Percentiles rank a stretch among this genome's conserved stretches.
These are phyloP conservation scores for Frankliniella intonsa DNA, from an alignment of 2,888 invertebrate genomes.

Conservation along the genomic window DNA sequence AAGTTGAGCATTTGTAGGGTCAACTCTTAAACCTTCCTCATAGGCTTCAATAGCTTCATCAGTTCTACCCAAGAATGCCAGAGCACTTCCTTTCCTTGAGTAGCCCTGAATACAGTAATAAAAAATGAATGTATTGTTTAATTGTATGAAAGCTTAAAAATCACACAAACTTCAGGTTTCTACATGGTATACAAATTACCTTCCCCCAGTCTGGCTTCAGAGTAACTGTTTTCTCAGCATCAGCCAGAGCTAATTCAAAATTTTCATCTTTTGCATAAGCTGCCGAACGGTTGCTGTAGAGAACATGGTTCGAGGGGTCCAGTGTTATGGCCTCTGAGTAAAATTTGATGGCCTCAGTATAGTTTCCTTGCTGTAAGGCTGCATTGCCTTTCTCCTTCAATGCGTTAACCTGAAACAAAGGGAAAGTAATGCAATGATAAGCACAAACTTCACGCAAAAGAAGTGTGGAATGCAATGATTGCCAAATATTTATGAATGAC, in stretches of 20 bases:
- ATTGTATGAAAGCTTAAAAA: neutral
- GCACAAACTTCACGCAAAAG: neutral
- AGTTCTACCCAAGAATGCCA: slow-evolving; percentile 67
- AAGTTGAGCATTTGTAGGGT: slow-evolving; percentile 68
- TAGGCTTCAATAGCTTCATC: slow-evolving; percentile 75
- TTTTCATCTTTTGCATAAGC: slow-evolving; percentile 78
- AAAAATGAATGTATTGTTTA: slow-evolving; percentile 12
- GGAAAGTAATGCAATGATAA: slow-evolving; percentile 27
- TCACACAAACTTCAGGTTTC: neutral
- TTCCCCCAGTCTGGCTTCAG: slow-evolving; percentile 83
- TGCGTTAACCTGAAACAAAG: slow-evolving; percentile 61
- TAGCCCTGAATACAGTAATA: slow-evolving; percentile 51
- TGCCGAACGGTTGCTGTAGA: slow-evolving; percentile 88
- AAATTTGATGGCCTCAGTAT: slow-evolving; percentile 69
- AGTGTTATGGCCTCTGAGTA: slow-evolving; percentile 78
- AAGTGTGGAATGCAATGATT: no score
- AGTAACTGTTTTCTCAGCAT: slow-evolving; percentile 77
- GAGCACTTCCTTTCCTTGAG: slow-evolving; percentile 81
- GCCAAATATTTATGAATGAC: no score
- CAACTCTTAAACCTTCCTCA: slow-evolving; percentile 64
- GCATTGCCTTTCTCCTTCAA: slow-evolving; percentile 85
- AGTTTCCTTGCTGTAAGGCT: slow-evolving; percentile 71
- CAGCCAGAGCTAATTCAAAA: slow-evolving; percentile 69
- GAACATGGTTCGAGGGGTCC: slow-evolving; percentile 78
- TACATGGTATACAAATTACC: slow-evolving; percentile 34